Conservation (phyloP, 2,888 invertebrate species). For the Chrysotoxum bicinctum region DNA sequence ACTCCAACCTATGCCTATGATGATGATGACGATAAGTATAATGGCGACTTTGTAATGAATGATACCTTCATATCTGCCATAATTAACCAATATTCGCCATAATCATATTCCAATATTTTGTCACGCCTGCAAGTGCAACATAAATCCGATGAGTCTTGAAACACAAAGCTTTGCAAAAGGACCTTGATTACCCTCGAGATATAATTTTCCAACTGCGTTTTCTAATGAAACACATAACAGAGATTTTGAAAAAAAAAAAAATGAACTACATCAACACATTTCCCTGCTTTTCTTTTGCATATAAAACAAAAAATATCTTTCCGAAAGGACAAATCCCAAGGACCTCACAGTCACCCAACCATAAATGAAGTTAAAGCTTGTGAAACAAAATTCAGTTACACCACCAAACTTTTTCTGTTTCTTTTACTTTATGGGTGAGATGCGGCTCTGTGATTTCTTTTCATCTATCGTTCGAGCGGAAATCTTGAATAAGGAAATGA, state of each 20-base stretch:
- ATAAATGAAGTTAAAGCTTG: conserved; percentile 43
- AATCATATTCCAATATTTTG: too few species aligned
- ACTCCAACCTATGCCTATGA: too few species aligned
- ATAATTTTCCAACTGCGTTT: background rate
- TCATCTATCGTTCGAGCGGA: conserved; percentile 61
- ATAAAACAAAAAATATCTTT: background rate
- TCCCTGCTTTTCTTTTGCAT: background rate
- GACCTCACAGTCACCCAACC: conserved; percentile 16
- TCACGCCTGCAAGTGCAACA: too few species aligned
- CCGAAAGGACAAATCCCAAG: conserved; percentile 13
- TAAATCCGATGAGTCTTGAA: too few species aligned
- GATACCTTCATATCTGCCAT: too few species aligned
- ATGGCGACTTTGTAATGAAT: too few species aligned
- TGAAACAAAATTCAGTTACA: conserved; percentile 66
- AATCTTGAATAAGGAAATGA: conserved; percentile 72
- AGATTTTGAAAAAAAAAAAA: background rate
- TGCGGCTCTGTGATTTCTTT: conserved; percentile 32
- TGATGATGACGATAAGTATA: too few species aligned
- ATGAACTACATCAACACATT: background rate
- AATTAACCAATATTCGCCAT: too few species aligned
- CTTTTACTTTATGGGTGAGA: background rate
- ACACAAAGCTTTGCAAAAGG: background rate
- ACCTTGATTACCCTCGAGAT: too few species aligned
- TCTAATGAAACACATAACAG: background rate
- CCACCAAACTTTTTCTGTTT: conserved; percentile 58